phyloP scores from a whole-genome alignment of 2,888 invertebrate genomes.

The Melieria picta region DNA sequence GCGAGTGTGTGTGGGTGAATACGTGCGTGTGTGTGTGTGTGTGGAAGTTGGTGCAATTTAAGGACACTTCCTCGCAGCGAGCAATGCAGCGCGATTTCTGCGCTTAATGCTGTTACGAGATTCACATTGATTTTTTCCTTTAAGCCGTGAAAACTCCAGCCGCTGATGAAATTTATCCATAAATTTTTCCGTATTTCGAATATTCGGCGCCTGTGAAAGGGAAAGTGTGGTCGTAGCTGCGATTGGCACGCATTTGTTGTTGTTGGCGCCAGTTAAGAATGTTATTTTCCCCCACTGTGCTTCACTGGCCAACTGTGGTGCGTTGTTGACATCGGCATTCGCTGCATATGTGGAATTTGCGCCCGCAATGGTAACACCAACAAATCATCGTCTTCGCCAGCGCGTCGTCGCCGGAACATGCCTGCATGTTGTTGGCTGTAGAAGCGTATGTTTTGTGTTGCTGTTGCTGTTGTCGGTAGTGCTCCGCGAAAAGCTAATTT shows the following conservation, averaged over 20 bases:
- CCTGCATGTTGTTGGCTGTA: not conserved
- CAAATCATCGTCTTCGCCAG: not conserved
- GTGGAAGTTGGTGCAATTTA: not conserved
- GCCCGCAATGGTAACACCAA: too few relatives aligned
- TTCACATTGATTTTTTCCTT: slow-evolving; percentile 48
- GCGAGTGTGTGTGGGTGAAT: not conserved
- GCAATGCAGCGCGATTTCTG: not conserved
- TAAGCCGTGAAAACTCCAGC: slow-evolving; percentile 2
- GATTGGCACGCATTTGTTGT: not conserved
- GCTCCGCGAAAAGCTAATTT: slow-evolving; percentile 23
- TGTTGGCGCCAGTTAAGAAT: not conserved
- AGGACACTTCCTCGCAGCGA: slow-evolving; percentile 9
- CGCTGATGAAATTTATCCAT: not conserved
- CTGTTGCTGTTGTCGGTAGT: not conserved
- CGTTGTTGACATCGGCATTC: not conserved
- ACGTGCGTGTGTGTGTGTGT: not conserved
- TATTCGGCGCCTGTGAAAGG: not conserved
- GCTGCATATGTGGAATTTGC: too few relatives aligned
- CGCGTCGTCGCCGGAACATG: not conserved
- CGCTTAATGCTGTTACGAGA: slow-evolving; percentile 40
- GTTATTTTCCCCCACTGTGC: not conserved
- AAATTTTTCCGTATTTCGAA: not conserved
- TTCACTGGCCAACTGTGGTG: not conserved
- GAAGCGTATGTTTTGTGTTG: not conserved
- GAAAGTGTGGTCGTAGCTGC: not conserved